Base-by-base conservation (phyloP, 2,888 invertebrate genomes). In the Desoria tigrina region DNA sequence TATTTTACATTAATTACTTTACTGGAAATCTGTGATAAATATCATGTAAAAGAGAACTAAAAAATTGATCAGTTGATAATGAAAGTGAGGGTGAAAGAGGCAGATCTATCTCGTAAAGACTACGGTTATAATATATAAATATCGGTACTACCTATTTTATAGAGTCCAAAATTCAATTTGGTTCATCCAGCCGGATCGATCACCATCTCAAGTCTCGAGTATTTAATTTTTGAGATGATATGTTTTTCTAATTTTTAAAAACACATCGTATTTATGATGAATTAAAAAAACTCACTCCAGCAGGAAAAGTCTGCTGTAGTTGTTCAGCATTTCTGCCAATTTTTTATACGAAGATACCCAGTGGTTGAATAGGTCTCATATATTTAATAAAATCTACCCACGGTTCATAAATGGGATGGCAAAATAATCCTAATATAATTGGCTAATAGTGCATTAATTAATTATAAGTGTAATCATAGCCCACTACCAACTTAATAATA, bases 21-120 rank as follows among this genome's bases (percentile, higher is more conserved):
- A 58, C 68, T 69, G 65, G 60, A 64, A 72, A 70, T 66, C 68
- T 68, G 69, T 72, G 72, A 72, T 71, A 51, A 23, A 23, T 58
- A 68, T 72, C 69, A 65, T 72, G 72, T 72, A 70, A 72, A 72
- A 72, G 69, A 72, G 72, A 72, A 69, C 72, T 72, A 66, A 61
- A 58, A 26, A 63, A 63, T 50, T 63, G 57, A 63, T 63, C 63
- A 63, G 63, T 63, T 63, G 57, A 63, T 42, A 51, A 42, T 51
- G 63, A 57, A 50, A 39, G 42, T 23, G 42, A 51, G 50, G 62
- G 56, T 16, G 26, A 51, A 51, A 51, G 6, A 32, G 37, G 50
- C 49, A 58, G 64, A 64, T 64, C n/a, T n/a, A n/a, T n/a, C 64
- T 64, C 64, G 64, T 64, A 51, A 64, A 64, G 51, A 49, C 42